Evolutionary conservation across 2,888 invertebrate genomes (phyloP), one percentile per base, ranked within the genome.

Genomic region (Drosophila longiperda): DNA sequence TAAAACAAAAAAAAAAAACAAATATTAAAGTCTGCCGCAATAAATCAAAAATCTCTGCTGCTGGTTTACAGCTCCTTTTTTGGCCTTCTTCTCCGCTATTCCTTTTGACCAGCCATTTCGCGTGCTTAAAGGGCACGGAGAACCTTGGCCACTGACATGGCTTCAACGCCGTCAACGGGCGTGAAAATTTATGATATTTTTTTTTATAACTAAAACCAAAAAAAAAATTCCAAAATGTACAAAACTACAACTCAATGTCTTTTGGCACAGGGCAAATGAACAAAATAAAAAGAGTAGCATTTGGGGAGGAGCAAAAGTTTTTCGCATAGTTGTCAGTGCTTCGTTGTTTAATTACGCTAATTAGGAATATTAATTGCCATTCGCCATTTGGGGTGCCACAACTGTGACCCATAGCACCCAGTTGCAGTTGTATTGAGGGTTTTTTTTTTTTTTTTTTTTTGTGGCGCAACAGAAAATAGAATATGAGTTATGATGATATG

Each of bases 331-430:
- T 92, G 92, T 92, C 92, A 92, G 91, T 88, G 82, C 85, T 83
- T 80, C 84, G 87, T 82, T 92, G 91, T 91, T 91, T 92, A 92
- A 92, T 92, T 92, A 91, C 91, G 89, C 91, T 91, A 92, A 92
- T 92, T 92, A 92, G 91, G 90, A 92, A 92, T 91, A 92, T 92
- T 92, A 92, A 92, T 92, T 89, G 92, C 88, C 80, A 63, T 78
- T 80, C 74, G 75, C 72, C 72, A 72, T 63, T 70, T 64, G 70
- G 69, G 73, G 67, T 71, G 74, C 60, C 64, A 59, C 52, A 74
- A 65, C 59, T 64, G 67, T 53, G 60, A 67, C 62, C 60, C 64
- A 40, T 17, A 58, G 26, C 60, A 42, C 54, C 29, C 32, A 17
- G 26, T 23, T 34, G 53, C 15, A n/a, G 26, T 12, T 7, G 42